A percentile compares a stretch with the other conserved stretches of the same genome.
These are phyloP conservation scores for Prosopocoilus inquinatus DNA, from an alignment of 2,888 invertebrate species.

Conservation along the genomic window DNA sequence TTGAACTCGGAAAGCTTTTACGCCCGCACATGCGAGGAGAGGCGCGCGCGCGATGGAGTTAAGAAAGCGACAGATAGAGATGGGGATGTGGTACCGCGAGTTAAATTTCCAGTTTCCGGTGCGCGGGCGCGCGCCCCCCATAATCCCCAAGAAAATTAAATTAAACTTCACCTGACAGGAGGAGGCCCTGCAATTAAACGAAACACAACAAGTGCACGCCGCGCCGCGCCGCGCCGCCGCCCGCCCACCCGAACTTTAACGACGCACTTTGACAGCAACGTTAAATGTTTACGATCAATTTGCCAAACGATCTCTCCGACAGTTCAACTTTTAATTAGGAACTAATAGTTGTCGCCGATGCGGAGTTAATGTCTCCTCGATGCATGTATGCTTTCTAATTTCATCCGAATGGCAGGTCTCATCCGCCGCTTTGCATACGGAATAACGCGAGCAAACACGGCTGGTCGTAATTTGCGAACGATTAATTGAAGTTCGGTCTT, in stretches of 20 bases:
- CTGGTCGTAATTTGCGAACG: conserved; percentile 14
- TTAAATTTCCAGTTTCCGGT: too few relatives aligned
- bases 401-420: not conserved
- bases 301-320: conserved; percentile 35
- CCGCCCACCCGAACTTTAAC: not conserved
- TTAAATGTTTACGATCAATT: conserved; percentile 37
- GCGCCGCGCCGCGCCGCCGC: too few relatives aligned
- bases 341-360: conserved; percentile 13
- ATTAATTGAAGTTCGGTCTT: conserved; percentile 19
- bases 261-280: not conserved
- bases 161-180: too few relatives aligned
- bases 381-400: conserved; percentile 19
- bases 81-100: too few relatives aligned
- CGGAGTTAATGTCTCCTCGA: conserved; percentile 14
- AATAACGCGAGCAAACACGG: conserved; percentile 4
- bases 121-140: too few relatives aligned
- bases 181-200: too few relatives aligned
- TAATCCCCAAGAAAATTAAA: too few relatives aligned
- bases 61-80: too few relatives aligned
- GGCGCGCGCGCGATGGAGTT: too few relatives aligned
- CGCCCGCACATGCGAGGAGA: too few relatives aligned
- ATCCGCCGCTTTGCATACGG: not conserved
- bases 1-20: too few relatives aligned
- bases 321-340: conserved; percentile 38
- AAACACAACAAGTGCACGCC: too few relatives aligned